These are phyloP conservation scores for Macroteleia sp. DNA, from an alignment of 2,888 invertebrate genomes.

Conservation along the genomic window DNA sequence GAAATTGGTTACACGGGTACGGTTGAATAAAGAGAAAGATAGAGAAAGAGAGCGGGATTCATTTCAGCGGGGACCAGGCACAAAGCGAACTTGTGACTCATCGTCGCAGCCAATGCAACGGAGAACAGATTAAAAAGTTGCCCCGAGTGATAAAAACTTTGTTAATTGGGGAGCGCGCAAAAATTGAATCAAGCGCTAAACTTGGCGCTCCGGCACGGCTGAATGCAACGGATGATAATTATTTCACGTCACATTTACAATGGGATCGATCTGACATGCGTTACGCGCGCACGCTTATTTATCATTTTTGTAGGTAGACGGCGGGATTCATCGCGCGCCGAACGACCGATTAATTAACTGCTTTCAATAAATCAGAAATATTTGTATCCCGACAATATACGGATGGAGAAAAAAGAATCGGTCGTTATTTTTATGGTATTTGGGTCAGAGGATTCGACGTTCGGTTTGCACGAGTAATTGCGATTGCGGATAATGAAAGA, in stretches of 20 bases:
- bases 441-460: slow-evolving; percentile 25
- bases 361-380: slow-evolving; percentile 32
- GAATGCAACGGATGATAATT: slow-evolving; percentile 44
- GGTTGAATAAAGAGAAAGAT: slow-evolving; percentile 24
- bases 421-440: slow-evolving; percentile 49
- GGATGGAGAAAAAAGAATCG: neutral
- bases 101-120: slow-evolving; percentile 34
- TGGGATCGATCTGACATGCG: slow-evolving; percentile 28
- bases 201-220: slow-evolving; percentile 36
- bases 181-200: slow-evolving; percentile 40
- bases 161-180: slow-evolving; percentile 38
- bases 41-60: slow-evolving; percentile 31
- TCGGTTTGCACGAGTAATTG: slow-evolving; percentile 40
- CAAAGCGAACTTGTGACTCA: slow-evolving; percentile 40
- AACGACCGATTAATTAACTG: slow-evolving; percentile 39
- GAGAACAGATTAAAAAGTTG: slow-evolving; percentile 56
- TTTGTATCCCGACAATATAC: slow-evolving; percentile 7
- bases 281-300: slow-evolving; percentile 8
- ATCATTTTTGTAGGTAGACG: slow-evolving; percentile 13
- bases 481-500: slow-evolving; percentile 19
- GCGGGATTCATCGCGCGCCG: neutral
- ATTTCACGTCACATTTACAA: slow-evolving; percentile 43
- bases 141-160: slow-evolving; percentile 47
- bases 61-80: slow-evolving; percentile 21
- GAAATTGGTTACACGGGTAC: slow-evolving; percentile 19